Base-by-base conservation (phyloP, 1,140 invertebrate species). In the Drosophila subpulchrella region DNA sequence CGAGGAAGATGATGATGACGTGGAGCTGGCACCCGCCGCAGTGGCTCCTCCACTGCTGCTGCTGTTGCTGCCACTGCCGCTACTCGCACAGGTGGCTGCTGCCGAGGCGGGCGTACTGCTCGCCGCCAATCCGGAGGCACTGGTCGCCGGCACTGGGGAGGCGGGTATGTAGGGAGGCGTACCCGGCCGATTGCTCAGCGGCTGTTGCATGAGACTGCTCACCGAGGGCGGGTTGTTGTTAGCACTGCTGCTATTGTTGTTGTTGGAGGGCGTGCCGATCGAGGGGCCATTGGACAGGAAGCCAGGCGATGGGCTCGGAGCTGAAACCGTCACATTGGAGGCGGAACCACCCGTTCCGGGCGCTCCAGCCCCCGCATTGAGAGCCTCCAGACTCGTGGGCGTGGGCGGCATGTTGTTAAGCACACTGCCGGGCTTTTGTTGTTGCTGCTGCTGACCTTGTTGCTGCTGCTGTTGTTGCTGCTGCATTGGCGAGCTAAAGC, bases 281-380 rank as follows among this genome's bases (percentile, higher is more conserved):
- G 65, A 68, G 3, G 93, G 93, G 15, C 92, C 93, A 42, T 93
- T 93, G 15, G 93, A 91, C 38, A 83, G 54, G 24, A 91, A 89
- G 50, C 81, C 73, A 2, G 94, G 93, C 63, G 94, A 94, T 7
- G 93, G 89, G 62, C 94, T 93, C 30, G 93, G 91, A 5, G 93
- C 93, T 24, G 94, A 92, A 75, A 92, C 93, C 46, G 93, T 93
- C 5, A 51, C 71, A 56, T 55, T 75, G 24, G 72, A 75, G 71
- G 71, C 24, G 6, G 54, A 27, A 57, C 70, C 46, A 38, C 55
- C 71, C 17, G 46, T 41, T 32, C 42, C 46, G 10, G 62, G 38
- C 30, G 65, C 57, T 32, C 54, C 46, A 1, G 30, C 38, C 0
- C 62, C 77, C 10, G 76, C 73, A 50, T 57, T 90, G 2, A 92